Base-by-base conservation (phyloP, 2,888 invertebrate species). In the Liodrosophila aerea region DNA sequence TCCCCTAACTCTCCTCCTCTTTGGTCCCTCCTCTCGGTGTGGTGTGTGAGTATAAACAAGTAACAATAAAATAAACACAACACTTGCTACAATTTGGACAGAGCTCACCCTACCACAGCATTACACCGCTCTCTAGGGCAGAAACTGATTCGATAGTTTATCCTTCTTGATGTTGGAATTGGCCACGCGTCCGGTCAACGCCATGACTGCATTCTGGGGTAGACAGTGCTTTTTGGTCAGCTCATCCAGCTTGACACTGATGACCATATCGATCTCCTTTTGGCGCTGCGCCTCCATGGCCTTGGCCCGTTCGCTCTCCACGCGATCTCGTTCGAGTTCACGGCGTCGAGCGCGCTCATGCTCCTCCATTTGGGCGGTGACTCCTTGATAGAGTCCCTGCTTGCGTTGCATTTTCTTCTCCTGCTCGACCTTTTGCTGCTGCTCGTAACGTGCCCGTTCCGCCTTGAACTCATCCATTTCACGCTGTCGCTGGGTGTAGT, bases 211-310 rank as follows among this genome's bases (percentile, higher is more conserved):
- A 29, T 15, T 29, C 4, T 45, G 34, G 0, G 81, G 72, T 45
- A 85, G 16, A 7, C 84, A 83, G 5, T 52, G 56, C 1, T 69
- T 76, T 2, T 63, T 59, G 12, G 63, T 45, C 30, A 85, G 27
- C 12, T 81, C 77, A 41, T 80, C 57, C 30, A 81, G 51, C 18
- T 83, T 83, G 0, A 81, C 75, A 4, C 62, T 52, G 31, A 81
- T 77, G 4, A 81, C 84, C 54, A 65, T 72, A n/a, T 84, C 84
- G 30, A 81, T 81, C 49, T 85, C 81, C 29, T 74, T 67, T 5
- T 76, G 74, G 1, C 69, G 63, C 22, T 61, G 62, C 4, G 22
- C 41, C 39, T 83, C 77, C 11, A 62, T 12, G 0, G 44, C 56
- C 0, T 61, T 41, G 0, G 30, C 30, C 3, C 45, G 30, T 0